phyloP scores from a whole-genome alignment of 2,888 invertebrate species.

The Cosmorhoe ocellata region DNA sequence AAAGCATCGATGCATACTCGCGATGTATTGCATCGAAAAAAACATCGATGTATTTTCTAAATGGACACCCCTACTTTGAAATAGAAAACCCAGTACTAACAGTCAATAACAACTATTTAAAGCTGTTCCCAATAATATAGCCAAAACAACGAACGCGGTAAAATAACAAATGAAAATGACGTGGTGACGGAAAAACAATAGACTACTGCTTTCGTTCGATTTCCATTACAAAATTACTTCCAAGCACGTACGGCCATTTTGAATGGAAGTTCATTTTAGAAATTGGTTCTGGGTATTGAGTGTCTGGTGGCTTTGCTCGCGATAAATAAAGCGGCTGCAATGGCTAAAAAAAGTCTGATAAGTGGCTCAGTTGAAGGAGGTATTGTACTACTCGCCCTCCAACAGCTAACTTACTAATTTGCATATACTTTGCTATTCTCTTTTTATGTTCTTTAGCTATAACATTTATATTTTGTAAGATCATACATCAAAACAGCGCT shows the following conservation, averaged over 20 bases:
- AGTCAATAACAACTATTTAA: too few relatives aligned
- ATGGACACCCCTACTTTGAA: too few relatives aligned
- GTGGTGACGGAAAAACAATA: constrained; percentile 5
- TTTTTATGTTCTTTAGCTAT: too few relatives aligned
- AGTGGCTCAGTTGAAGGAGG: neutral
- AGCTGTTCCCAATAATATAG: constrained; percentile 5
- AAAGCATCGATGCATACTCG: too few relatives aligned
- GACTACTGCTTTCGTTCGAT: constrained; percentile 8
- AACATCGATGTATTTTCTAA: too few relatives aligned
- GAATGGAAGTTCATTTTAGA: constrained; percentile 11
- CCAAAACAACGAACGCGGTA: neutral
- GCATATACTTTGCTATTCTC: too few relatives aligned
- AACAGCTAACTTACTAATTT: too few relatives aligned
- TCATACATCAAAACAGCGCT: too few relatives aligned
- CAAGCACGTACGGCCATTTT: constrained; percentile 16
- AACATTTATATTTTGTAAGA: too few relatives aligned
- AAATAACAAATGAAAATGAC: constrained; percentile 9
- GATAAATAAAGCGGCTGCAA: neutral
- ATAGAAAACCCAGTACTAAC: too few relatives aligned
- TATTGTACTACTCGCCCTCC: too few relatives aligned
- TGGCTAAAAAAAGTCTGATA: neutral
- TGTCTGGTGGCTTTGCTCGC: neutral
- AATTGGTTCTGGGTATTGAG: constrained; percentile 1
- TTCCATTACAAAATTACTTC: constrained; percentile 16
- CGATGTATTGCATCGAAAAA: too few relatives aligned